phyloP scores from a whole-genome alignment of 2,113 vertebrate species.

The Nanorana parkeri region DNA sequence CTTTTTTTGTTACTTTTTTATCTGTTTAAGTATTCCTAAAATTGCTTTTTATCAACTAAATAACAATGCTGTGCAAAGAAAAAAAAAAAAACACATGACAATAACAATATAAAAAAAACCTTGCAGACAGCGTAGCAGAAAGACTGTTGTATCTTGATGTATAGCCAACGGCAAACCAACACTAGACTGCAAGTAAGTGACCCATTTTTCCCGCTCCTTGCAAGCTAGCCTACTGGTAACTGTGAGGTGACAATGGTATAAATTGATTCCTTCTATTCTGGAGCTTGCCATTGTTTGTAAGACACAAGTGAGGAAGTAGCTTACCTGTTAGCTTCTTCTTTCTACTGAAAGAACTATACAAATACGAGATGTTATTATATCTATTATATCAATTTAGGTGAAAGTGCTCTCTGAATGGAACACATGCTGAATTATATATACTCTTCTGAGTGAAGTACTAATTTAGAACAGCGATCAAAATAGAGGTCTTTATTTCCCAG shows the following conservation, averaged over 20 bases:
- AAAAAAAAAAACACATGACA: no score
- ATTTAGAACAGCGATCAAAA: not conserved
- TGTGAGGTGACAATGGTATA: not conserved
- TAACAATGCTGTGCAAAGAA: no score
- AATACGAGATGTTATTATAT: not conserved
- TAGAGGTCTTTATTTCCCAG: no score
- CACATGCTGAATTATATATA: not conserved
- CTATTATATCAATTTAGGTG: not conserved
- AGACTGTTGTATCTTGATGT: no score
- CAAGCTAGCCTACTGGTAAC: not conserved
- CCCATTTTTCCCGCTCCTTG: not conserved
- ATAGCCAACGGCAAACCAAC: no score
- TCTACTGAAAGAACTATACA: not conserved
- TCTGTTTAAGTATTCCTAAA: not conserved
- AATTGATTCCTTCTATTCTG: slow-evolving; percentile 1
- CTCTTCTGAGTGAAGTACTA: not conserved
- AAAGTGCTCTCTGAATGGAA: slow-evolving; percentile 2
- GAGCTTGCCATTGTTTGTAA: not conserved
- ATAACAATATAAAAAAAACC: no score
- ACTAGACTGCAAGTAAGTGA: not conserved
- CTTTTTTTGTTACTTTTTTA: not conserved
- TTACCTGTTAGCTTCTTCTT: not conserved
- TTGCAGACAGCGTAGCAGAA: no score
- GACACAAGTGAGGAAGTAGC: not conserved
- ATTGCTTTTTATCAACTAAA: no score